These are phyloP conservation scores for Drosophila orosa DNA, from an alignment of 1,140 invertebrate species.

Conservation along the genomic window DNA sequence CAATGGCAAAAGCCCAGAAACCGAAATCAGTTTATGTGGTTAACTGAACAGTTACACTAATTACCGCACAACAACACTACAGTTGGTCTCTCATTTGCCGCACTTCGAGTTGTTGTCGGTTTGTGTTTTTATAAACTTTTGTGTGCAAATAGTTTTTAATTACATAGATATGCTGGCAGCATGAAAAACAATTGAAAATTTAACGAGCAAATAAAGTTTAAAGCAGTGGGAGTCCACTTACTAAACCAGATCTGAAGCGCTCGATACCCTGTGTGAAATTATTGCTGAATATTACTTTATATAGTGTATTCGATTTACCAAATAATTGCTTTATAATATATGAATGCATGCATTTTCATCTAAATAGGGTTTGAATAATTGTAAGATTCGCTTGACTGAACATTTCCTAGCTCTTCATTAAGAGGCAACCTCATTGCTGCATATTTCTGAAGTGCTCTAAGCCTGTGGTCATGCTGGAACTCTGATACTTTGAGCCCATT, in stretches of 20 bases:
- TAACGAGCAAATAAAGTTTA: slow-evolving; percentile 44
- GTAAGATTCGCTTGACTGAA: background rate
- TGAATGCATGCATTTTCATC: background rate
- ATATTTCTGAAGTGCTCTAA: background rate
- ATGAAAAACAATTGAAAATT: slow-evolving; percentile 30
- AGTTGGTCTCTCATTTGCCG: slow-evolving; percentile 31
- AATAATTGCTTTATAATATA: background rate
- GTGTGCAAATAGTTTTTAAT: slow-evolving; percentile 76
- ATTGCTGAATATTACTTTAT: background rate
- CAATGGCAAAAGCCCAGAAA: slow-evolving; percentile 33
- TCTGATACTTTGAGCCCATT: background rate
- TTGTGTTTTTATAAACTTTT: slow-evolving; percentile 64
- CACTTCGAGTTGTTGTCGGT: slow-evolving; percentile 29
- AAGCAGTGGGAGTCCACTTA: background rate
- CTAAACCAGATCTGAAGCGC: background rate
- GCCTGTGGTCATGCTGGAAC: background rate
- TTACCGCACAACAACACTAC: slow-evolving; percentile 63
- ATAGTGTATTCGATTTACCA: background rate
- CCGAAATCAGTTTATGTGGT: slow-evolving; percentile 76
- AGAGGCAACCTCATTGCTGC: background rate
- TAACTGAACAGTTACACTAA: slow-evolving; percentile 65
- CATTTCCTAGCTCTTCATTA: background rate
- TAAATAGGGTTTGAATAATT: background rate
- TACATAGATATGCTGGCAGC: slow-evolving; percentile 53
- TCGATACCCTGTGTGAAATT: slow-evolving; percentile 3